Evolutionary conservation across 2,113 vertebrate species (phyloP), one percentile per base, ranked within the genome.

Genomic region (Garra rufa): DNA sequence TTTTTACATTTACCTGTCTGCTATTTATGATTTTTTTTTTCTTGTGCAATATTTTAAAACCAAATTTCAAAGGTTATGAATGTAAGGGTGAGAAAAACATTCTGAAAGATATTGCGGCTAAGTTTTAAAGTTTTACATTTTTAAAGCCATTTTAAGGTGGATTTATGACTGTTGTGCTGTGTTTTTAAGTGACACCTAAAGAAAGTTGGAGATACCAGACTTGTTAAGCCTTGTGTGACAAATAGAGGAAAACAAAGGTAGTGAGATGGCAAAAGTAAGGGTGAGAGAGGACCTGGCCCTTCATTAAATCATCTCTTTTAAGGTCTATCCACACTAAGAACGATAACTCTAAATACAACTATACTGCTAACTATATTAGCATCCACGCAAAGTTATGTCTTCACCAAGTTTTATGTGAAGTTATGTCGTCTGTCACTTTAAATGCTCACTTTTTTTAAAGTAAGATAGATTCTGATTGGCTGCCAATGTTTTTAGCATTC

Each of bases 221-320:
- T 11, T 48, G 43, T 50, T 9, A 26, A 28, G 30, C 30, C 11
- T 26, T 55, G 50, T 44, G 38, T 10, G 13, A 73, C 17, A 61
- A 26, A 43, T 48, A 52, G 1, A 69, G 10, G 30, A 38, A 46
- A 9, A 10, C 10, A 28, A 46, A 76, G 28, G 57, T 15, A 38
- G 28, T 19, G 75, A 46, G 8, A 65, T 65, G 28, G 28, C 28
- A 67, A 34, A 67, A 19, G 28, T 34, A 14, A 85, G 26, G 57
- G 38, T 71, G 76, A 65, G 4, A 26, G 8, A 38, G 76, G n/a
- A 65, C 63, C 10, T 79, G 75, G 55, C n/a, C 38, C 57, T 84
- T 84, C 61, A 81, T 76, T 74, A 67, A 14, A 71, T 26, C 78
- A 80, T 90, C 86, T 91, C 44, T 61, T 87, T 84, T 87, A 61